Percentiles rank a stretch among this genome's conserved stretches.
phyloP scores from a whole-genome alignment of 2,797 vertebrate species.

The Epinephelus malabaricus region DNA sequence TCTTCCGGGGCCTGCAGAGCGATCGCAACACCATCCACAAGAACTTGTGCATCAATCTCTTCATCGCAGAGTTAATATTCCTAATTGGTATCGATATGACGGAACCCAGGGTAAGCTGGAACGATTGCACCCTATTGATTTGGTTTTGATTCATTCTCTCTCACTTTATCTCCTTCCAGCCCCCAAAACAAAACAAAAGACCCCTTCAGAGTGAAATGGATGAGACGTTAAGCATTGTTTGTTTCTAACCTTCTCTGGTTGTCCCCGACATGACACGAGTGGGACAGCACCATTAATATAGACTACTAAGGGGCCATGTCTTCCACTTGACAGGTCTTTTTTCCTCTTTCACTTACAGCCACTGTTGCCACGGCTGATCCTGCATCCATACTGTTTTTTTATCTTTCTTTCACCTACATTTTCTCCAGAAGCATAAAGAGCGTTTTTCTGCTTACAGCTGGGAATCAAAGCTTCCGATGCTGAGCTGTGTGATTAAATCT shows the following conservation, averaged over 20 bases:
- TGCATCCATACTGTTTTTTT: constrained; percentile 30
- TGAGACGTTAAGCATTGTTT: constrained; percentile 79
- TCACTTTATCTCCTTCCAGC: constrained; percentile 49
- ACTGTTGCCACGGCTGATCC: constrained; percentile 41
- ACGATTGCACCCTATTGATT: constrained; percentile 59
- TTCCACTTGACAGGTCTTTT: constrained; percentile 69
- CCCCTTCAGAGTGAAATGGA: constrained; percentile 69
- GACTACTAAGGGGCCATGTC: constrained; percentile 75
- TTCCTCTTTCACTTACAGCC: constrained; percentile 60
- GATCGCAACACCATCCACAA: constrained; percentile 99
- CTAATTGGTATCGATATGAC: constrained; percentile 98
- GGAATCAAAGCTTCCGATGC: constrained; percentile 43
- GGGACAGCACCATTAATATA: constrained; percentile 76
- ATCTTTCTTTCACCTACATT: constrained; percentile 21
- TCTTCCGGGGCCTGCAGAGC: constrained; percentile 98
- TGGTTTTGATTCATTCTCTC: constrained; percentile 67
- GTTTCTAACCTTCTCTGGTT: constrained; percentile 74
- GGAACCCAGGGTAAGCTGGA: constrained; percentile 91
- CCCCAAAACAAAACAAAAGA: constrained; percentile 68
- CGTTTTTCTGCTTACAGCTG: constrained; percentile 36
- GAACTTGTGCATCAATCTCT: constrained; percentile 99
- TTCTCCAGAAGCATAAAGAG: constrained; percentile 39
- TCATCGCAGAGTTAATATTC: constrained; percentile 98
- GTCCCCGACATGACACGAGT: constrained; percentile 71
- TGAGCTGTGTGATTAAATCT: constrained; percentile 64